Evolutionary conservation across 92 coral and sea anemone species (phyloP), one percentile per base, ranked within the genome.

Genomic region (Paragorgia papillata): DNA sequence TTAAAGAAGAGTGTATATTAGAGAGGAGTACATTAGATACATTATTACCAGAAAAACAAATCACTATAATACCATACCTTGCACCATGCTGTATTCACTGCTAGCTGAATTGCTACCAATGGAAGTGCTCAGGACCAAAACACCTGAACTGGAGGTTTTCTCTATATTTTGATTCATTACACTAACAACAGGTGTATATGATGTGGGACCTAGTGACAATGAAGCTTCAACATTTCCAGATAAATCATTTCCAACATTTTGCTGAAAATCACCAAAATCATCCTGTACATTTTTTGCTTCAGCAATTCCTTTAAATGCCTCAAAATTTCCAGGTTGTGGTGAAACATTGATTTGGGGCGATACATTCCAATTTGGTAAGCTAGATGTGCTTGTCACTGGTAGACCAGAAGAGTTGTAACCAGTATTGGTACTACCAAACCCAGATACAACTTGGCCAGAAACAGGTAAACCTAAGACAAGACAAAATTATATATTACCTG

Each of bases 191-290:
- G 75, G 26, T 37, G 21, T 29, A 18, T 10, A 3, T 17, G 59
- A 0, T 29, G 25, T 27, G 43, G 43, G 59, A 26, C n/a, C 24
- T 15, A 14, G 27, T 21, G 62, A 55, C 27, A 31, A 2, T 63
- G 1, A 24, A 2, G 31, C 12, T 10, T 46, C n/a, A 7, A 7
- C n/a, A 46, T 46, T 46, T 2, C 53, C 53, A 15, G 2, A 46
- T 15, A 7, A 7, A 13, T 71, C 64, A 21, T 12, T 30, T 9
- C 10, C 21, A 0, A 48, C 32, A 71, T 50, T 71, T 29, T 53
- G 63, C 43, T 71, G 78, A 34, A 71, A 71, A 55, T 71, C 78
- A 14, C 78, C 78, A 71, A 71, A 71, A 30, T 71, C 78, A 53
- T 71, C 78, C 28, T 49, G 61, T 28, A 48, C 20, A n/a, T 37